Base-by-base conservation (phyloP, 2,888 invertebrate genomes). In the Caenorhabditis panamensis region DNA sequence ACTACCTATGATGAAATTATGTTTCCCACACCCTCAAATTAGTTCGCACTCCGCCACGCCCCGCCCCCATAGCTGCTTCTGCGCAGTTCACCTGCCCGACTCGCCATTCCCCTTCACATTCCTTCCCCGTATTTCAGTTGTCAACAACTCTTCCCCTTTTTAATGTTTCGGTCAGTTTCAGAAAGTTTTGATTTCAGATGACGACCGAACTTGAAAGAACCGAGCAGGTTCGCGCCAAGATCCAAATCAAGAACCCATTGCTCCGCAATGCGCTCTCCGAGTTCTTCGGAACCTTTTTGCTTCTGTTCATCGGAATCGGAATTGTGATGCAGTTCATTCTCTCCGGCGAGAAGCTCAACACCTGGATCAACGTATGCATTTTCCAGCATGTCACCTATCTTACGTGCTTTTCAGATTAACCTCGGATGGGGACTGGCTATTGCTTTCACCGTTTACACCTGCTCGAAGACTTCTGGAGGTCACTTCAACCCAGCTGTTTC, bases 291-390 rank as follows among this genome's bases (percentile, higher is more conserved):
- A 89, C 88, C 4, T 83, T 83, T 64, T 37, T 88, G n/a, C 81
- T 88, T 9, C 73, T 88, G 79, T 87, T 89, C 67, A 83, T 89
- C 58, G 89, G 88, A n/a, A 79, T 87, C 31, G 85, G 85, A 49
- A 84, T 88, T 54, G 86, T 86, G 22, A 86, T 84, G 80, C 89
- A 89, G 58, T 86, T 87, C 82, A 83, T 89, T 49, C 84, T 89
- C 9, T 83, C 87, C 20, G 62, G 81, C 9, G 88, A 86, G 71
- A 87, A 84, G 62, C 64, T 89, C 47, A 88, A 89, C 85, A 85
- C 87, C 36, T 84, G 86, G 83, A 87, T 89, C 80, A 85, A 88
- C 58, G 84, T 84, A 56, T 37, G 83, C n/a, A 41, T 4, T 51
- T 49, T 13, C 1, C 20, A 56, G 31, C 36, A 37, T 41, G 41